Evolutionary conservation across 2,113 vertebrate species (phyloP), one percentile per base, ranked within the genome.

Genomic region (Halcyon malimbica): DNA sequence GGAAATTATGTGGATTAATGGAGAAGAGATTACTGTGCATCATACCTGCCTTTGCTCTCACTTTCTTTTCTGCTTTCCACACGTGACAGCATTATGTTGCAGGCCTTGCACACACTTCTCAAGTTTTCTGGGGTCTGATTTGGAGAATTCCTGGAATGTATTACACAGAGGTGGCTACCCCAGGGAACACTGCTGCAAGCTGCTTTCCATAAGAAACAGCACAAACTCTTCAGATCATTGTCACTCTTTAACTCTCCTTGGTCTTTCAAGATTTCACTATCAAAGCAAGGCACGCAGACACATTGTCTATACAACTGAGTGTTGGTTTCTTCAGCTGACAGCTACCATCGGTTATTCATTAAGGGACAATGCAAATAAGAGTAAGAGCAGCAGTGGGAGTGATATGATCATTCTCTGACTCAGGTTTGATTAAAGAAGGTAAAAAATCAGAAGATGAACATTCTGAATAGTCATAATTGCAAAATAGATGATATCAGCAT

Each of bases 391-490:
- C 65, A 75, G 28, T 65, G 57, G 64, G 71, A 35, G 48, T 95
- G 79, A 70, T 77, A 60, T 39, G 74, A 70, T 92, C 75, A 63
- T 87, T 68, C 80, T 96, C 83, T 94, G 92, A 96, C 91, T 87
- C 91, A 94, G 65, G 51, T 93, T 92, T 94, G 73, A 78, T 94
- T 95, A 93, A 93, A 63, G 54, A 87, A 92, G 70, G 81, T 95
- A 78, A 92, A 91, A 96, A 85, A 79, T 67, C 56, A 51, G 50
- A 83, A 89, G 29, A 35, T 89, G 70, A 62, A 89, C 37, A 21
- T 77, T 94, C 68, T 94, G 87, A 94, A 71, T 81, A 64, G 50
- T 50, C 50, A 50, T 50, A 84, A 87, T 80, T 87, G 53, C 62
- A 92, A 92, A 97, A 59, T 4, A 88, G 50, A 42, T 78, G 65